Evolutionary conservation across 1,140 invertebrate genomes (phyloP).

Genomic region (Drosophila lini): DNA sequence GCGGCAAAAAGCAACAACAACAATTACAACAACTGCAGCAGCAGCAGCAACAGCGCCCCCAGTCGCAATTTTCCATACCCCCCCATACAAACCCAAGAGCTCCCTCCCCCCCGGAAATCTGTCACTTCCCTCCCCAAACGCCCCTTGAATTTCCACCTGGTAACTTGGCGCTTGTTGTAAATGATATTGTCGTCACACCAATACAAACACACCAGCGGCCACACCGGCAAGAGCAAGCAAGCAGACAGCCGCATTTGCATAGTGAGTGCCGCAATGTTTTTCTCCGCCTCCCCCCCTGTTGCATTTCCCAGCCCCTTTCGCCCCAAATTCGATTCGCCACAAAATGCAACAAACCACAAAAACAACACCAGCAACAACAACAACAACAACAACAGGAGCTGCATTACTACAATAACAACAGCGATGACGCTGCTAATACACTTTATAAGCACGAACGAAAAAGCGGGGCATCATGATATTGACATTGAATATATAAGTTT

Average conservation of each 20-base stretch:
- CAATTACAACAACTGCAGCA: slow-evolving; percentile 35
- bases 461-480: slow-evolving; percentile 33
- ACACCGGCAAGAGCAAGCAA: slow-evolving; percentile 29
- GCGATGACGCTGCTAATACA: slow-evolving; percentile 35
- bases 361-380: neutral
- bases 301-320: neutral
- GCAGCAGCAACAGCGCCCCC: slow-evolving; percentile 19
- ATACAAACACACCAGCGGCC: slow-evolving; percentile 27
- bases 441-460: slow-evolving; percentile 16
- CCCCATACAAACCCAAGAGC: neutral
- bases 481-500: slow-evolving; percentile 27
- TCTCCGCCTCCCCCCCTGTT: neutral
- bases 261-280: slow-evolving; percentile 49
- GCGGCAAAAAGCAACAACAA: slow-evolving; percentile 62
- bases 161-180: slow-evolving; percentile 66
- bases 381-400: slow-evolving; percentile 4
- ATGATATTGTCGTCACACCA: slow-evolving; percentile 76
- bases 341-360: slow-evolving; percentile 44
- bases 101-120: neutral
- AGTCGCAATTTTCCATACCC: slow-evolving; percentile 26
- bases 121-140: neutral
- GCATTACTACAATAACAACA: slow-evolving; percentile 19
- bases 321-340: slow-evolving; percentile 52
- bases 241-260: slow-evolving; percentile 56
- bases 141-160: slow-evolving; percentile 40